phyloP scores from a whole-genome alignment of 2,113 vertebrate genomes.

The Chionis minor region DNA sequence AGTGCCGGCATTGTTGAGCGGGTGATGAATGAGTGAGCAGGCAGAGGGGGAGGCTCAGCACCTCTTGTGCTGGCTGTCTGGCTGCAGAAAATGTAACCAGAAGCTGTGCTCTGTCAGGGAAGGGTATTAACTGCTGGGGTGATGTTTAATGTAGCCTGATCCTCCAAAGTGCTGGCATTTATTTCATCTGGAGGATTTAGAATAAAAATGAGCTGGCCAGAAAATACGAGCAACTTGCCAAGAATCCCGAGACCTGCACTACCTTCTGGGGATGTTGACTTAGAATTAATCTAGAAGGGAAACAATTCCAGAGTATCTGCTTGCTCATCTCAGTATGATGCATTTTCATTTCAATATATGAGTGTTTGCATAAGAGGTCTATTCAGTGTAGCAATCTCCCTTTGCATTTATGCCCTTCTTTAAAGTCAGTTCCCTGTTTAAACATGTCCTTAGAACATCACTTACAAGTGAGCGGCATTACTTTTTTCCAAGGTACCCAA shows the following conservation, averaged over 20 bases:
- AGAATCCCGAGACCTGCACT: not conserved
- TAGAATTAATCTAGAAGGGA: not conserved
- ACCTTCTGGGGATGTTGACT: not conserved
- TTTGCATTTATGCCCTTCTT: not conserved
- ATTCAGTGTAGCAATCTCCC: not conserved
- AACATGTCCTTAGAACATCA: not conserved
- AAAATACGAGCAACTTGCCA: not conserved
- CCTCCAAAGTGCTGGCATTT: not conserved
- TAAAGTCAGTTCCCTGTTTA: not conserved
- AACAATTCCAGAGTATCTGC: not conserved
- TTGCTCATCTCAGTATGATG: not conserved
- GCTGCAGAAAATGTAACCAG: not conserved
- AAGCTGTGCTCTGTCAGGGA: not conserved
- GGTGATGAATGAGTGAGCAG: not conserved
- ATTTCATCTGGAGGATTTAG: not conserved
- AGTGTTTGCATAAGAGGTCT: not conserved
- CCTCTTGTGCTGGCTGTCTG: not conserved
- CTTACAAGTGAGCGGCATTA: not conserved
- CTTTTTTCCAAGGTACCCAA: not conserved
- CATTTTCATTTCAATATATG: not conserved
- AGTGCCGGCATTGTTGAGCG: fast-evolving
- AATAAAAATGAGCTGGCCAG: not conserved
- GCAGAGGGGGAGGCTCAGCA: not conserved
- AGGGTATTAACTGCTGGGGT: not conserved
- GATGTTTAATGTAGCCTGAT: not conserved